Percentiles rank a stretch among this genome's conserved stretches.
These are phyloP conservation scores for Phortica variegata DNA, from an alignment of 1,140 invertebrate genomes.

Conservation along the genomic window DNA sequence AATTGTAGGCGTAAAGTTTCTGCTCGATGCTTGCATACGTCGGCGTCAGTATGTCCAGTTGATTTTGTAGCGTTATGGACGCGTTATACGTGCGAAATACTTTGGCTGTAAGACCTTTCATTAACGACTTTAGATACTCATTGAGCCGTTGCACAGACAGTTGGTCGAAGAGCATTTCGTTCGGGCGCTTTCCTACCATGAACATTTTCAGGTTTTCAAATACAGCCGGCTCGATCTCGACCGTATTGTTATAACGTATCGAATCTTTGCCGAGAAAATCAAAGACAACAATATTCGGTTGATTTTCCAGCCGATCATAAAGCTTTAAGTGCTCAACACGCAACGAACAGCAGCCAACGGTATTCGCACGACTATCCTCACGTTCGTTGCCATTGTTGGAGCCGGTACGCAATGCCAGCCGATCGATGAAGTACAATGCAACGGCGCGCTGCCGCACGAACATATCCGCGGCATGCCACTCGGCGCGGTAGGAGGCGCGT, in stretches of 20 bases:
- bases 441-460: slow-evolving; percentile 2
- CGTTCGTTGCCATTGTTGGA: too few relatives aligned
- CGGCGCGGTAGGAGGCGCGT: not conserved
- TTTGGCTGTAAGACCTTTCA: slow-evolving; percentile 4
- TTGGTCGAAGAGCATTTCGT: slow-evolving; percentile 1
- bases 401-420: not conserved
- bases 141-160: not conserved
- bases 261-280: not conserved
- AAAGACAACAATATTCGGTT: not conserved
- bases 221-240: not conserved
- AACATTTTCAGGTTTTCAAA: slow-evolving; percentile 8
- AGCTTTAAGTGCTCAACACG: slow-evolving; percentile 8
- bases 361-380: not conserved
- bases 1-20: not conserved
- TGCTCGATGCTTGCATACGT: not conserved
- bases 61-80: not conserved
- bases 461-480: not conserved
- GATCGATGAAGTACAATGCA: slow-evolving; percentile 10
- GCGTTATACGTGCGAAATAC: slow-evolving; percentile 11
- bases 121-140: not conserved
- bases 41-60: not conserved
- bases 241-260: not conserved
- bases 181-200: not conserved
- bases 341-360: slow-evolving; percentile 4
- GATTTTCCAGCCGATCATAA: not conserved